phyloP scores from a whole-genome alignment of 2,113 vertebrate species.

The Gymnocephalus cernua region DNA sequence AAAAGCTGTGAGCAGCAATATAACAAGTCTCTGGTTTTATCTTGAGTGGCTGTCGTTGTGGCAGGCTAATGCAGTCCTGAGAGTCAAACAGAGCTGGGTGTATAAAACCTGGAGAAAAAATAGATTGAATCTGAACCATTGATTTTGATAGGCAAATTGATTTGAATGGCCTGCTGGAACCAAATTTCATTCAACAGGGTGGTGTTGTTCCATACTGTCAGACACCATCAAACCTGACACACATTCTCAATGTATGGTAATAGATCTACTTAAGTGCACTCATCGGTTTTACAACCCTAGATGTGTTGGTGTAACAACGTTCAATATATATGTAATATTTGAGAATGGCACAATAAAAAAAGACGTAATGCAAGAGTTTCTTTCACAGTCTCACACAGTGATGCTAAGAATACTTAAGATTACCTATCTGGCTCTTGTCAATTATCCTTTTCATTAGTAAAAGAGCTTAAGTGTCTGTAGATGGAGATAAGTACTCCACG shows the following conservation, averaged over 20 bases:
- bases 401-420: slow-evolving; percentile 57
- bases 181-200: slow-evolving; percentile 27
- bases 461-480: slow-evolving; percentile 65
- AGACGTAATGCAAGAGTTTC: background rate
- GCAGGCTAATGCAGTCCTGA: slow-evolving; percentile 47
- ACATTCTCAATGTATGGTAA: slow-evolving; percentile 39
- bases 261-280: slow-evolving; percentile 20
- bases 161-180: slow-evolving; percentile 57
- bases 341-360: slow-evolving; percentile 12
- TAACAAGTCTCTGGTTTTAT: slow-evolving; percentile 51
- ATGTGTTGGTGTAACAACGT: slow-evolving; percentile 12
- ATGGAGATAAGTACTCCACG: slow-evolving; percentile 64
- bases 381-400: slow-evolving; percentile 31
- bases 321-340: slow-evolving; percentile 36
- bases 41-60: slow-evolving; percentile 52
- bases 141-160: slow-evolving; percentile 66
- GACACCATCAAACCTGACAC: slow-evolving; percentile 43
- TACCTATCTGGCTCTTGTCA: slow-evolving; percentile 59
- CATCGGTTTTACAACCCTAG: slow-evolving; percentile 17
- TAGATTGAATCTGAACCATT: slow-evolving; percentile 50
- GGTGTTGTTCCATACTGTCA: slow-evolving; percentile 31
- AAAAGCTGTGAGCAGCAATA: slow-evolving; percentile 19
- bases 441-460: slow-evolving; percentile 69
- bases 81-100: slow-evolving; percentile 34
- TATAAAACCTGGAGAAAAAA: slow-evolving; percentile 49